Conservation (phyloP, 2,888 invertebrate genomes). For the Athalia rosae region DNA sequence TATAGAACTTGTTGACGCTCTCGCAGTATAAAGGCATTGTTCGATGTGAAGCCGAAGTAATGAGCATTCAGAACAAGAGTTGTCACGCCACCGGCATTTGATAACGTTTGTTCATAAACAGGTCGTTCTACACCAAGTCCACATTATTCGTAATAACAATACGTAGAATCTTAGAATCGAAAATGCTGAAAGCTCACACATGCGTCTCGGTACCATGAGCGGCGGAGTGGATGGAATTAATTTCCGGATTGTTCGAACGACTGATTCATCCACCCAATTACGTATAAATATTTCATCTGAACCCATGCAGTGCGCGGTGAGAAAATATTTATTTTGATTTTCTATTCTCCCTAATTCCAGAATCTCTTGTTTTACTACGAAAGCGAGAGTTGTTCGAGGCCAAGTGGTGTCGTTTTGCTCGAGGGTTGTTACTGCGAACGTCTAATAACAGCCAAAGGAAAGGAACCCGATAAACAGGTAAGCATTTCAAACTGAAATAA, state of each 20-base stretch:
- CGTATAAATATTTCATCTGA: too few species aligned
- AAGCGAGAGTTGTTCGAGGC: constrained; percentile 84
- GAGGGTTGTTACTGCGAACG: constrained; percentile 93
- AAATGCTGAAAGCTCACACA: too few species aligned
- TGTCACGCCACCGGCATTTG: background rate
- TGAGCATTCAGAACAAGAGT: too few species aligned
- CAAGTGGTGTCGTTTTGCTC: constrained; percentile 88
- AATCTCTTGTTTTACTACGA: constrained; percentile 95
- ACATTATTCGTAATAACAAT: too few species aligned
- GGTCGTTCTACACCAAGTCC: too few species aligned
- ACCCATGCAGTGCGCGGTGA: background rate
- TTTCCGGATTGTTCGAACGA: too few species aligned
- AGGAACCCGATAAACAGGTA: constrained; percentile 75
- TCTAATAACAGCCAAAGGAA: constrained; percentile 79
- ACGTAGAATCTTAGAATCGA: too few species aligned
- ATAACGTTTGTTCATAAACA: too few species aligned
- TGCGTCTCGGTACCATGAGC: too few species aligned
- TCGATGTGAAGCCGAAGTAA: background rate
- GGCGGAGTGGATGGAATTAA: too few species aligned
- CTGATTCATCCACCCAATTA: too few species aligned
- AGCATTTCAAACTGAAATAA: background rate
- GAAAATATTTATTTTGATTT: constrained; percentile 26
- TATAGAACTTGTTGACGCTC: constrained; percentile 15
- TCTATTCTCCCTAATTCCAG: constrained; percentile 77
- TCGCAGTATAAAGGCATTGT: constrained; percentile 11